Base-by-base conservation (phyloP, 2,797 vertebrate species). In the Galaxias olidus region DNA sequence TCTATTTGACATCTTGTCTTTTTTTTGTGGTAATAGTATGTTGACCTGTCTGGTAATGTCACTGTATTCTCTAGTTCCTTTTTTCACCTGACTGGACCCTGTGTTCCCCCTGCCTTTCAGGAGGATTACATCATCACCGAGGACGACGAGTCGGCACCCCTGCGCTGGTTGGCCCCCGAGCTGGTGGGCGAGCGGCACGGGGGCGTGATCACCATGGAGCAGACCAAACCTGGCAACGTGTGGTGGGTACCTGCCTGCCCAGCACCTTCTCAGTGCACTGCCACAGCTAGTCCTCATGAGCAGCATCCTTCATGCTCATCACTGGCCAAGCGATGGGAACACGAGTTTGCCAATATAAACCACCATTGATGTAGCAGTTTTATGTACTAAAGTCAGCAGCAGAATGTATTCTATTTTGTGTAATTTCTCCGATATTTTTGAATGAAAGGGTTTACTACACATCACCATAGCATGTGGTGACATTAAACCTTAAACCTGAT, bases 51-150 rank as follows among this genome's bases (percentile, higher is more conserved):
- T 30, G 30, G 30, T 30, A 30, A 30, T 30, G 6, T 30, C 30
- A 30, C 30, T 3, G 30, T 52, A 19, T 17, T 45, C 8, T 19
- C 43, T 18, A 14, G 14, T 53, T 20, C 9, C 15, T 8, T 14
- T n/a, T 12, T n/a, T 14, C 10, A 43, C 48, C 56, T 73, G 54
- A 75, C 47, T 60, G 49, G 11, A 9, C 14, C 51, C 58, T 41
- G 49, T 17, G 18, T 64, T 19, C 42, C 6, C 8, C 63, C 20
- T 68, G 6, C 64, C 51, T 79, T 75, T 41, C 80, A 99, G 97
- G 97, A 98, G 75, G 97, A 99, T 91, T 99, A 98, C 74, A 93
- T 98, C 87, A 95, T 96, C 80, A 95, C 95, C 45, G 93, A 96
- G 77, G 97, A 97, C 74, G 94, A 98, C 65, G 95, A 94, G 63